Conservation (phyloP, 30 jellyfish, hydroid and myxozoan species). For the Hydractinia symbiolongicarpus region DNA sequence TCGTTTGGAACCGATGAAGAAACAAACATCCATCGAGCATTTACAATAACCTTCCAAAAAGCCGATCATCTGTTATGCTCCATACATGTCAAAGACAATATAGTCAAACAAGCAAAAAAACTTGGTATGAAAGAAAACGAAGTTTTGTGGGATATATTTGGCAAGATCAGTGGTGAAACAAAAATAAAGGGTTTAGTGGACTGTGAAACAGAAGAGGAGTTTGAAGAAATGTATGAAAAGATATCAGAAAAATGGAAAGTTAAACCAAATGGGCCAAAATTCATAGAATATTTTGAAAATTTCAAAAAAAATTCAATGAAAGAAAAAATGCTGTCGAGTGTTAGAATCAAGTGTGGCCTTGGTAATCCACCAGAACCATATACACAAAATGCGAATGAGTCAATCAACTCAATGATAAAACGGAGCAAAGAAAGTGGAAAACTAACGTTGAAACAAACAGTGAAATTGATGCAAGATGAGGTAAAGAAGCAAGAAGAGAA, state of each 20-base stretch:
- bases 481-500: no score
- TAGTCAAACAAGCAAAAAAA: slow-evolving; percentile 22
- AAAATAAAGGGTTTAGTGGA: slow-evolving; percentile 31
- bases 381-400: background rate
- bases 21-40: slow-evolving; percentile 4
- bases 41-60: slow-evolving; percentile 11
- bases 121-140: background rate
- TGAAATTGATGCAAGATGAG: no score
- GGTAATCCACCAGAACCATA: slow-evolving; percentile 9
- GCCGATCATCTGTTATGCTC: slow-evolving; percentile 37
- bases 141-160: slow-evolving; percentile 21
- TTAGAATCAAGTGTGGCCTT: slow-evolving; percentile 36
- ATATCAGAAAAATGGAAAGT: slow-evolving; percentile 10
- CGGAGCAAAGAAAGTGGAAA: no score
- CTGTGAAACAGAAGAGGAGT: slow-evolving; percentile 9
- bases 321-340: slow-evolving; percentile 21
- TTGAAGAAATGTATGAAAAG: slow-evolving; percentile 26
- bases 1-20: slow-evolving; percentile 46
- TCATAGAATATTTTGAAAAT: background rate
- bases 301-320: slow-evolving; percentile 17
- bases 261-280: background rate
- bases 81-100: slow-evolving; percentile 43
- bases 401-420: no score
- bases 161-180: slow-evolving; percentile 17
- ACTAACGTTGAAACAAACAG: no score